A percentile compares a stretch with the other conserved stretches of the same genome.
Evolutionary conservation across 2,888 invertebrate genomes (phyloP).

Genomic region (Thera britannica): DNA sequence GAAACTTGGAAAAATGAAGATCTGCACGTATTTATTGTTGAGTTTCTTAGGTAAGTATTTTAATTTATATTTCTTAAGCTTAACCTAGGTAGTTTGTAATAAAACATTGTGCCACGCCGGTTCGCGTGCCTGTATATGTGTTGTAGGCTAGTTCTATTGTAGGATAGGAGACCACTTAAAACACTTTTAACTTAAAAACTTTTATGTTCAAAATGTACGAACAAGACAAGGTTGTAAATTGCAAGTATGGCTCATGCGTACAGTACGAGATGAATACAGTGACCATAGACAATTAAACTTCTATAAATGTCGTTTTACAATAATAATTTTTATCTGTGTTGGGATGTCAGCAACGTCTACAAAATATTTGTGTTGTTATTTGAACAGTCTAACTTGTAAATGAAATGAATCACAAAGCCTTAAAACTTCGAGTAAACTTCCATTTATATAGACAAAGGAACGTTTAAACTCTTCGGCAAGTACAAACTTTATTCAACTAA

Average conservation of each 20-base stretch:
- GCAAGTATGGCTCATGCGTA: too few relatives aligned
- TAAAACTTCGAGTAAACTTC: slow-evolving; percentile 16
- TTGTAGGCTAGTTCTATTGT: too few relatives aligned
- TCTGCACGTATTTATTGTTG: slow-evolving; percentile 77
- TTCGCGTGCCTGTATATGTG: too few relatives aligned
- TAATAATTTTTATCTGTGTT: too few relatives aligned
- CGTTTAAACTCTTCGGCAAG: slow-evolving; percentile 29
- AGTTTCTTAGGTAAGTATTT: slow-evolving; percentile 79
- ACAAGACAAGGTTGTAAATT: too few relatives aligned
- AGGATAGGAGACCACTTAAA: too few relatives aligned
- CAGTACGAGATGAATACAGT: too few relatives aligned
- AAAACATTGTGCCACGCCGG: not conserved
- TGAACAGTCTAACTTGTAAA: slow-evolving; percentile 16
- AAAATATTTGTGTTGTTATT: slow-evolving; percentile 2
- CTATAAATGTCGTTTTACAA: too few relatives aligned
- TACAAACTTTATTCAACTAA: slow-evolving; percentile 26
- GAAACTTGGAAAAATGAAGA: slow-evolving; percentile 76
- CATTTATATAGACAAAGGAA: slow-evolving; percentile 24
- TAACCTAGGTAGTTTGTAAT: not conserved
- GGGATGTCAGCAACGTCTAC: not conserved
- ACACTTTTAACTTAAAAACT: too few relatives aligned
- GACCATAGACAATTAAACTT: too few relatives aligned
- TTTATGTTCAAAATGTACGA: too few relatives aligned
- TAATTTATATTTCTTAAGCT: not conserved
- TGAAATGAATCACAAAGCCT: slow-evolving; percentile 6